Base-by-base conservation (phyloP, 2,113 vertebrate genomes). In the Micronisus gabar region DNA sequence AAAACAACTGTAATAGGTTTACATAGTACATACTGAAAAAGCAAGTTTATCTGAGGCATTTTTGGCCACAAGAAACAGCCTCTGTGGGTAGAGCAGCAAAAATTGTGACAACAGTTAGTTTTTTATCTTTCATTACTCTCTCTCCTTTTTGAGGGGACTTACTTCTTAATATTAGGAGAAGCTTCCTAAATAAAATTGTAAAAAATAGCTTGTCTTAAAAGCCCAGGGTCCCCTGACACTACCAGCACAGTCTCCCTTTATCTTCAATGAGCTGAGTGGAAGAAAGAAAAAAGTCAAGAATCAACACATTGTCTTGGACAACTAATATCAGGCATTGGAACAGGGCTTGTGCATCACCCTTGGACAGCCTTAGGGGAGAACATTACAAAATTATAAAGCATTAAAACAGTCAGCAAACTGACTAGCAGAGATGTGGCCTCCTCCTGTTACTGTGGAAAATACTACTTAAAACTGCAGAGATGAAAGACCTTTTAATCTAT, bases 401-500 rank as follows among this genome's bases (percentile, higher is more conserved):
- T 82, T 95, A 96, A 92, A 87, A 86, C 71, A 95, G 90, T 95
- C 86, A 88, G 88, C 91, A 96, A 96, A 90, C 66, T 86, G 80
- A 94, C 80, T 95, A 74, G 36, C 16, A 87, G 61, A 96, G 43
- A 95, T 90, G 88, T 80, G 74, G 58, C 76, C 50, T 94, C 67
- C 53, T 36, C 32, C 30, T 75, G 66, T 67, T 95, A 95, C 91
- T 91, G 88, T 91, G 95, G 79, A 95, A 96, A 97, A 90, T 93
- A 58, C 79, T 94, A 38, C 93, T 94, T 97, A 96, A 90, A 95
- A 93, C 80, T 93, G 76, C 86, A 70, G 90, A 91, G 90, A 97
- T 97, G 94, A 97, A 95, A 97, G 82, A 92, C 91, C 86, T 97
- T 95, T 92, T 97, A 96, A 96, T 96, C 95, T 97, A 62, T 43